Evolutionary conservation across 1,140 invertebrate species (phyloP).

Genomic region (Pectinophora gossypiella): DNA sequence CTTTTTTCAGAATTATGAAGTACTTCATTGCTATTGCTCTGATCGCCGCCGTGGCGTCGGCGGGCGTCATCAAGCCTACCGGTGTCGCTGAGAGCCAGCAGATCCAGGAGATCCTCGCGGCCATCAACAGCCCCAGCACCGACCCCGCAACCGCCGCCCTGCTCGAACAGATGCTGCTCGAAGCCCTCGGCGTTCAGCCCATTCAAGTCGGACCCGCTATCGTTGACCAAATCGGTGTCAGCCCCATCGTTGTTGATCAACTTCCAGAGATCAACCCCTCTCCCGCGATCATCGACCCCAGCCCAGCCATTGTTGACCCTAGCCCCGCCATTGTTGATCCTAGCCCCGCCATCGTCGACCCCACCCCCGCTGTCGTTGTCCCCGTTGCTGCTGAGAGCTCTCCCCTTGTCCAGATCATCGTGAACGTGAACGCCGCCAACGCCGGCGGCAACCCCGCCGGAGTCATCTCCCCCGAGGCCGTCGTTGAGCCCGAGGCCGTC

Average conservation of each 20-base stretch:
- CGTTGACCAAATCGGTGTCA: slow-evolving; percentile 21
- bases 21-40: slow-evolving; percentile 41
- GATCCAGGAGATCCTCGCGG: slow-evolving; percentile 41
- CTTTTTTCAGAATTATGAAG: too few relatives aligned
- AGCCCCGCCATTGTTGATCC: not conserved
- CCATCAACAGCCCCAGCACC: slow-evolving; percentile 52
- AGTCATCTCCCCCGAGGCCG: not conserved
- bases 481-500: not conserved
- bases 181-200: slow-evolving; percentile 20
- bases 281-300: slow-evolving; percentile 6
- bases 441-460: slow-evolving; percentile 15
- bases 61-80: slow-evolving; percentile 25
- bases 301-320: slow-evolving; percentile 1
- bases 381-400: slow-evolving; percentile 11
- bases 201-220: slow-evolving; percentile 12
- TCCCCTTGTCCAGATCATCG: slow-evolving; percentile 49
- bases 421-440: slow-evolving; percentile 32
- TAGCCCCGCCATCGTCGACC: slow-evolving; percentile 1
- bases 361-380: slow-evolving; percentile 3
- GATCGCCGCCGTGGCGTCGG: slow-evolving; percentile 41
- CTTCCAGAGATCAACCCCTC: too few relatives aligned
- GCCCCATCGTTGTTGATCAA: slow-evolving; percentile 3
- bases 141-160: slow-evolving; percentile 48
- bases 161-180: slow-evolving; percentile 37
- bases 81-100: slow-evolving; percentile 18